These are phyloP conservation scores for Coptotermes formosanus DNA, from an alignment of 1,140 invertebrate genomes.

Conservation along the genomic window DNA sequence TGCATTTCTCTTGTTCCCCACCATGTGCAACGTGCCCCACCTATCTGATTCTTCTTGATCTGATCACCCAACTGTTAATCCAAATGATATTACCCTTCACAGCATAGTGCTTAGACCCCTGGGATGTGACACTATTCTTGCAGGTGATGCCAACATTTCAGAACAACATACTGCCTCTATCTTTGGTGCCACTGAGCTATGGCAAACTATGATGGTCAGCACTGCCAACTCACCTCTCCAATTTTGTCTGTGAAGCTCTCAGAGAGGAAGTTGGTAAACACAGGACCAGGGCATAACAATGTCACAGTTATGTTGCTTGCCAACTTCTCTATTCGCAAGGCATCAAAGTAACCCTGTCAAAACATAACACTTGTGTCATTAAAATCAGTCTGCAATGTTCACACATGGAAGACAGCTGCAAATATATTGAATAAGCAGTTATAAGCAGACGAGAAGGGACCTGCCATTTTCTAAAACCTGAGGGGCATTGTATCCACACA, in stretches of 20 bases:
- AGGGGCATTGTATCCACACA: too few relatives aligned
- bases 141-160: too few relatives aligned
- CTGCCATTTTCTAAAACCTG: too few relatives aligned
- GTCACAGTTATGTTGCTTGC: conserved; percentile 62
- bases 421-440: neutral
- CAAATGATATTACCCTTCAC: too few relatives aligned
- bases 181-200: too few relatives aligned
- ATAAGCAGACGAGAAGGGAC: neutral
- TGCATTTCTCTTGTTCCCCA: too few relatives aligned
- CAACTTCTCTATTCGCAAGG: conserved; percentile 62
- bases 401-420: neutral
- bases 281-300: conserved; percentile 74
- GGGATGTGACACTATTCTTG: too few relatives aligned
- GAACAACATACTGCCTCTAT: too few relatives aligned
- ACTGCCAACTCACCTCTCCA: conserved; percentile 52
- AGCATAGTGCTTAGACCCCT: too few relatives aligned
- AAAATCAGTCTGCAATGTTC: neutral
- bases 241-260: conserved; percentile 66
- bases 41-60: too few relatives aligned
- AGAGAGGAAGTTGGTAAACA: conserved; percentile 68
- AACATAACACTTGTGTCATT: conserved; percentile 28
- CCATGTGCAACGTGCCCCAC: too few relatives aligned
- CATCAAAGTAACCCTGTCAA: conserved; percentile 69
- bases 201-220: neutral
- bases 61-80: too few relatives aligned